These are phyloP conservation scores for Rhaphigaster nebulosa DNA, from an alignment of 2,888 invertebrate species.

Conservation along the genomic window DNA sequence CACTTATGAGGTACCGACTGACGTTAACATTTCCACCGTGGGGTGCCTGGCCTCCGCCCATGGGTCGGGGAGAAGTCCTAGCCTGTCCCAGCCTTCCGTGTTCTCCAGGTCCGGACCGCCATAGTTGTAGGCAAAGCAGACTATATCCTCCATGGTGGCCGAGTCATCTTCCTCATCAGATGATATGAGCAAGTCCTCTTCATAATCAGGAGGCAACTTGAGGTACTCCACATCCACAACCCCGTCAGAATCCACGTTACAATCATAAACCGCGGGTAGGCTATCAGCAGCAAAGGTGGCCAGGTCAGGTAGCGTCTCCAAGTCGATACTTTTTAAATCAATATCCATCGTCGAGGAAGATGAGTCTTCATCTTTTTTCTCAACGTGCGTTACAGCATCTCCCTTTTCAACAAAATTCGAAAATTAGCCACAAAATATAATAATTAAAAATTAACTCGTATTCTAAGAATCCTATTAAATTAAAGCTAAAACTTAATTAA, in stretches of 20 bases:
- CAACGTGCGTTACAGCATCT: not conserved
- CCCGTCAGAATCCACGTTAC: not conserved
- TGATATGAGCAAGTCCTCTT: not conserved
- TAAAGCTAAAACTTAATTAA: not conserved
- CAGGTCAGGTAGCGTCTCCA: not conserved
- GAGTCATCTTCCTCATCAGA: not conserved
- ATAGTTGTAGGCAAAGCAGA: not conserved
- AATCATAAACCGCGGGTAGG: not conserved
- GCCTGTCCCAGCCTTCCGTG: not conserved
- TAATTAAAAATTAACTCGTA: not conserved
- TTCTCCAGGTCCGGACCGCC: not conserved
- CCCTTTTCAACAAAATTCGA: not conserved
- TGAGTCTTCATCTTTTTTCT: not conserved
- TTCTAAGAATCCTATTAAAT: not conserved
- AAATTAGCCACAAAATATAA: not conserved
- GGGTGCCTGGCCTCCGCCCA: constrained; percentile 46
- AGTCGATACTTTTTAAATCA: not conserved
- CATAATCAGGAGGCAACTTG: not conserved
- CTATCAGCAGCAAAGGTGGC: not conserved
- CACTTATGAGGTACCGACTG: too few species aligned
- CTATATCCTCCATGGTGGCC: not conserved
- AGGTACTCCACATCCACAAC: constrained; percentile 9
- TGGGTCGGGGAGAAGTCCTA: constrained; percentile 39
- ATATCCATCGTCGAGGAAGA: not conserved
- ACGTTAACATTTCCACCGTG: not conserved